These are phyloP conservation scores for Stomorhina lunata DNA, from an alignment of 2,888 invertebrate genomes.

Conservation along the genomic window DNA sequence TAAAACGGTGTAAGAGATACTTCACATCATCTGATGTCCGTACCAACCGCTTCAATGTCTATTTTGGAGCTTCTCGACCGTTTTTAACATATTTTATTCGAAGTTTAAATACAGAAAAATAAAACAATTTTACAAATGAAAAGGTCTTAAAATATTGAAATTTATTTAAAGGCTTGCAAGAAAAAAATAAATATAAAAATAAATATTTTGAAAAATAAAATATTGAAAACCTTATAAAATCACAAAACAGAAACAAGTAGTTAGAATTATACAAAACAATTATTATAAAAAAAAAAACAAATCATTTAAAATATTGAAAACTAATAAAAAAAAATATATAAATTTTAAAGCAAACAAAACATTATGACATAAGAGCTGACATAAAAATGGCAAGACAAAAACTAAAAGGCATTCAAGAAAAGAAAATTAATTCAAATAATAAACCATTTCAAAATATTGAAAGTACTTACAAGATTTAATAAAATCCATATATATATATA, in stretches of 20 bases:
- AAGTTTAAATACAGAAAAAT: too few species aligned
- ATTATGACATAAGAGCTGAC: not conserved
- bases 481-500: constrained; percentile 55
- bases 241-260: constrained; percentile 47
- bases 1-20: too few species aligned
- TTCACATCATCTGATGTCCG: too few species aligned
- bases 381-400: constrained; percentile 54
- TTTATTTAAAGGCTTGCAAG: constrained; percentile 57
- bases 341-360: not conserved
- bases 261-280: constrained; percentile 63
- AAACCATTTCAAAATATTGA: constrained; percentile 6
- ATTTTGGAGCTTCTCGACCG: too few species aligned
- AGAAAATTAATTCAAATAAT: too few species aligned
- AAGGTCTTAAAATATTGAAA: too few species aligned
- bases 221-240: constrained; percentile 11
- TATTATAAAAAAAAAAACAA: constrained; percentile 18
- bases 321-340: constrained; percentile 3
- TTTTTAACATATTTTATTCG: too few species aligned
- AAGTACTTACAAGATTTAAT: constrained; percentile 50
- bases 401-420: constrained; percentile 25
- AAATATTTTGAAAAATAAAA: constrained; percentile 34
- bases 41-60: too few species aligned
- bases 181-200: constrained; percentile 24
- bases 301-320: constrained; percentile 38
- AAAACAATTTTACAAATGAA: too few species aligned